Evolutionary conservation across 2,113 vertebrate species (phyloP), one percentile per base, ranked within the genome.

Genomic region (Albula glossodonta): DNA sequence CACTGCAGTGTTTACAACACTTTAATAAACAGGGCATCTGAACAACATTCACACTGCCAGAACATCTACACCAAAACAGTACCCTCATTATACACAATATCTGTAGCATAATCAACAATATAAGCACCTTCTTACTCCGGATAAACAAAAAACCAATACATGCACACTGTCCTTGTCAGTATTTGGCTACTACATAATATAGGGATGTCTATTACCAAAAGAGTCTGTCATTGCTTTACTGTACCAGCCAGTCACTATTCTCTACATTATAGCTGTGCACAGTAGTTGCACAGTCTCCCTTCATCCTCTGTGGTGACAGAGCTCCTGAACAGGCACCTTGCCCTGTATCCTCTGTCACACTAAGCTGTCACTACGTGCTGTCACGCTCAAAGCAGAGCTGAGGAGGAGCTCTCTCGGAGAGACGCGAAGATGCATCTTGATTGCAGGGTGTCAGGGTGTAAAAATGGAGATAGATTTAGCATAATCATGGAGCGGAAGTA

Each of bases 391-490:
- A 51, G 80, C 80, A 48, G 53, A 17, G 19, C 50, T 56, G 25
- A 11, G 31, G 51, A 4, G 31, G 50, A 84, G 22, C 84, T 85
- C 51, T 53, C n/a, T 53, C 31, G 22, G 84, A 90, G 89, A 86
- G 92, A 94, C 89, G 86, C 83, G 89, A 31, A 92, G 92, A 93
- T 96, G 94, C 92, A 90, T 96, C 93, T 90, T 96, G 95, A 95
- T 95, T 95, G 89, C 86, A 79, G 90, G 90, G 90, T 92, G 91
- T 95, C 86, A 88, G 85, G 78, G 2, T 49, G 84, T 91, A 91
- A 87, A 93, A 94, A 95, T 92, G 91, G 94, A 95, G 95, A 95
- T 94, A 89, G 93, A 96, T 96, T 94, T 93, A 93, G 86, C 89
- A 87, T 93, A 88, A 87, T 95, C 90, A 94, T 94, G 95, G 94